A percentile compares a stretch with the other conserved stretches of the same genome.
Evolutionary conservation across 2,888 invertebrate species (phyloP).

Genomic region (Lithodes maja): DNA sequence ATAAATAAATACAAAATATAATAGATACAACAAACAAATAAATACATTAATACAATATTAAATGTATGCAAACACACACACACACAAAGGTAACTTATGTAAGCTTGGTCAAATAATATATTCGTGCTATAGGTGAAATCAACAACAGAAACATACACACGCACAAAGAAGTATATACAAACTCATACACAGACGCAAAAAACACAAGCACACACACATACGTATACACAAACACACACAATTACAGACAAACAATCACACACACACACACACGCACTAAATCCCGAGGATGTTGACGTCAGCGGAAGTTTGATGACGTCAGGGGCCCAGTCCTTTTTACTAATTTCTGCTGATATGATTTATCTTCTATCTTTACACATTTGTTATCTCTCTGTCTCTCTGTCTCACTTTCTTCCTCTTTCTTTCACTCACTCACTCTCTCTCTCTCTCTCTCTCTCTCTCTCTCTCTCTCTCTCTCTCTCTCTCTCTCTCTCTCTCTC

Average conservation of each 20-base stretch:
- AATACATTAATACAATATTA: too few relatives aligned
- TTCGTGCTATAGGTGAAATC: too few relatives aligned
- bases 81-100: too few relatives aligned
- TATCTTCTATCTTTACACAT: background rate
- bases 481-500: too few relatives aligned
- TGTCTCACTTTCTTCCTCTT: background rate
- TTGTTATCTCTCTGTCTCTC: background rate
- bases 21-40: too few relatives aligned
- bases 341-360: background rate
- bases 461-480: too few relatives aligned
- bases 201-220: background rate
- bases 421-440: background rate
- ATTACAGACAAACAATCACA: background rate
- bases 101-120: too few relatives aligned
- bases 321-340: background rate
- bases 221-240: background rate
- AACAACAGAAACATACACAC: too few relatives aligned
- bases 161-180: too few relatives aligned
- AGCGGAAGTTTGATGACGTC: background rate
- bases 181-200: background rate
- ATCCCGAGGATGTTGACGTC: background rate
- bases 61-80: too few relatives aligned
- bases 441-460: background rate
- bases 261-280: background rate
- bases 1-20: too few relatives aligned